These are phyloP conservation scores for Solea solea DNA, from an alignment of 2,113 vertebrate genomes.

Conservation along the genomic window DNA sequence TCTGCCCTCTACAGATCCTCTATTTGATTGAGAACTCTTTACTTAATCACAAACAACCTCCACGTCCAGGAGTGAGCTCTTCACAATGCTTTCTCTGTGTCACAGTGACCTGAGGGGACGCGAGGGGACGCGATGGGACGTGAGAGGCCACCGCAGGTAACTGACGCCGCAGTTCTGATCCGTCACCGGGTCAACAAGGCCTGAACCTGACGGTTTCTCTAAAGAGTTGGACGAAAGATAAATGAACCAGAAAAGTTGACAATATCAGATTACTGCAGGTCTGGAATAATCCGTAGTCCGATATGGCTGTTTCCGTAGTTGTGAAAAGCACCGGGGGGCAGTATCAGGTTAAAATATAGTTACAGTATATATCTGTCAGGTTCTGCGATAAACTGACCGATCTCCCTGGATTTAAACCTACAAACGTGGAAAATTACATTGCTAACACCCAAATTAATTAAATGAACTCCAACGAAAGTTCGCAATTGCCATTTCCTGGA, in stretches of 20 bases:
- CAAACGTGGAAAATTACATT: no score
- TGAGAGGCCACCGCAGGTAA: conserved; percentile 36
- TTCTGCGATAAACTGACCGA: no score
- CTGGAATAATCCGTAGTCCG: no score
- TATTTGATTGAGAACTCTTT: conserved; percentile 64
- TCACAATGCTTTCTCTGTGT: conserved; percentile 63
- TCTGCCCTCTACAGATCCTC: conserved; percentile 48
- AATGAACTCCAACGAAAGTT: no score
- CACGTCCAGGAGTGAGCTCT: conserved; percentile 33
- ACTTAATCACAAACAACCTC: conserved; percentile 45
- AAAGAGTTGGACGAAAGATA: conserved; percentile 6
- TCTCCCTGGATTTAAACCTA: no score
- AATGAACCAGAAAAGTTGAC: background rate
- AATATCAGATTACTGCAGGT: no score
- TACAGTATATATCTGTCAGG: no score
- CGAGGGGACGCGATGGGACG: conserved; percentile 28
- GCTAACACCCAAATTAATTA: no score
- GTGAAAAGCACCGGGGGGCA: no score
- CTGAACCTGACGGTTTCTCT: conserved; percentile 4
- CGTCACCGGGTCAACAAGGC: conserved; percentile 52
- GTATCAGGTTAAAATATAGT: no score
- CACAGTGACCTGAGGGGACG: conserved; percentile 25
- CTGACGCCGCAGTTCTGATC: conserved; percentile 16
- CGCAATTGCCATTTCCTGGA: no score
- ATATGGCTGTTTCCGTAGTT: no score